These are phyloP conservation scores for Cosmopolites sordidus DNA, from an alignment of 2,888 invertebrate genomes.

Conservation along the genomic window DNA sequence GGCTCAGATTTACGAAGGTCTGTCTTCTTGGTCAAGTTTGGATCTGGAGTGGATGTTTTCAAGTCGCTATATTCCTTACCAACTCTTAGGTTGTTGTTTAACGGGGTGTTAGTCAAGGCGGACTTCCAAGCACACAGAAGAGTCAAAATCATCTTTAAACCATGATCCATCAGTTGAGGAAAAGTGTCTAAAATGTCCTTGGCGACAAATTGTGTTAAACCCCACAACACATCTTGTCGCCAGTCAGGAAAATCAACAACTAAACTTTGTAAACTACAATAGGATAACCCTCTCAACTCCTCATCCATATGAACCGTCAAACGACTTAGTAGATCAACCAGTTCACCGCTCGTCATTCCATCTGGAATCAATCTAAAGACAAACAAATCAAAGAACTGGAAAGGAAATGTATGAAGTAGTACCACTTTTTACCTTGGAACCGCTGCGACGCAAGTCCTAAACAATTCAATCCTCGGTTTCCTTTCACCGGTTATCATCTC, in stretches of 20 bases:
- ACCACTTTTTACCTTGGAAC: slow-evolving; percentile 81
- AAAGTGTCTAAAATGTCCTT: slow-evolving; percentile 89
- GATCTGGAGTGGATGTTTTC: slow-evolving; percentile 33
- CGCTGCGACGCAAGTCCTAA: slow-evolving; percentile 97
- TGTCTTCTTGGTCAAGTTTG: slow-evolving; percentile 35
- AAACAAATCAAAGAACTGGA: background rate
- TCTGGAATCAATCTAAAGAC: slow-evolving; percentile 84
- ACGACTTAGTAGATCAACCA: slow-evolving; percentile 89
- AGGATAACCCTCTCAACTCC: slow-evolving; percentile 88
- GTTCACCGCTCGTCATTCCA: slow-evolving; percentile 90
- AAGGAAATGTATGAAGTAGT: no score
- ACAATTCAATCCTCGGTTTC: slow-evolving; percentile 95
- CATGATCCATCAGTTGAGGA: slow-evolving; percentile 86
- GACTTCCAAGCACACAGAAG: slow-evolving; percentile 90
- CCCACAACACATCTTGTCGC: slow-evolving; percentile 92
- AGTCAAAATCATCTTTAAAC: slow-evolving; percentile 86
- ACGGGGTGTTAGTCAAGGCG: slow-evolving; percentile 53
- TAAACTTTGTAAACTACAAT: slow-evolving; percentile 91
- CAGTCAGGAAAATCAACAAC: slow-evolving; percentile 96
- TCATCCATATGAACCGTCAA: slow-evolving; percentile 98
- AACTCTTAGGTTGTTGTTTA: slow-evolving; percentile 30
- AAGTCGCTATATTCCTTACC: slow-evolving; percentile 36
- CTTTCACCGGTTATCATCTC: slow-evolving; percentile 93
- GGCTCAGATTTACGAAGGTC: slow-evolving; percentile 59
- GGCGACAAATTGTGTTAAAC: slow-evolving; percentile 91